Evolutionary conservation across 2,113 vertebrate genomes (phyloP).

Genomic region (Elgaria multicarinata): DNA sequence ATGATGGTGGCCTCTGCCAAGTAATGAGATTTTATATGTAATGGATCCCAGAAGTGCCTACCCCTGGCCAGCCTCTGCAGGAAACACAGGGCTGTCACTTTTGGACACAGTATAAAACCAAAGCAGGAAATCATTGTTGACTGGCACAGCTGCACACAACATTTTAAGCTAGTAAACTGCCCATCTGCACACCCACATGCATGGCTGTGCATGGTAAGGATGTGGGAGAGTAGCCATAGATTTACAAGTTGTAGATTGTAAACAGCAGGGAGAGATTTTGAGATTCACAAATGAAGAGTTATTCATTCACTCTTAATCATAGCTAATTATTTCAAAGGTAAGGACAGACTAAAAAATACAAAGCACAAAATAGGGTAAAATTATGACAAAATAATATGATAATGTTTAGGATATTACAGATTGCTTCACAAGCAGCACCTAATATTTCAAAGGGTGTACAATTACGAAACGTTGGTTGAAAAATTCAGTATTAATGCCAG

Average conservation of each 20-base stretch:
- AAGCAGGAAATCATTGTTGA: constrained; percentile 70
- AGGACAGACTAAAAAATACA: constrained; percentile 9
- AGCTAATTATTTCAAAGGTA: constrained; percentile 49
- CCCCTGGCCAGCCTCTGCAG: constrained; percentile 62
- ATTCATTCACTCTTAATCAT: constrained; percentile 55
- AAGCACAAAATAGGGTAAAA: constrained; percentile 18
- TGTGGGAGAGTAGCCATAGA: constrained; percentile 12
- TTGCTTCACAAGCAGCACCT: not conserved
- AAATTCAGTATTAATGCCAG: not conserved
- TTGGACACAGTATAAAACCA: constrained; percentile 67
- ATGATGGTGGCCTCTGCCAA: constrained; percentile 63
- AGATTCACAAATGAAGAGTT: constrained; percentile 54
- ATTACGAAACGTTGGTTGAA: not conserved
- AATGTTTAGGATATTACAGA: constrained; percentile 10
- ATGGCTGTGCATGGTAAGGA: constrained; percentile 45
- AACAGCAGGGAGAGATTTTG: constrained; percentile 47
- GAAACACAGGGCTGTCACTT: constrained; percentile 70
- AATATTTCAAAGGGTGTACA: not conserved
- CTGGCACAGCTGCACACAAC: constrained; percentile 70
- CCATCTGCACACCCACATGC: constrained; percentile 68
- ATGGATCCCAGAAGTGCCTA: constrained; percentile 71
- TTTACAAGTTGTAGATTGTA: constrained; percentile 28
- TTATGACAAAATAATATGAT: constrained; percentile 16
- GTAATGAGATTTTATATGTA: constrained; percentile 70
- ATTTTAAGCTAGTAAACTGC: constrained; percentile 66